These are phyloP conservation scores for Misgurnus mizolepis DNA, from an alignment of 2,113 vertebrate genomes.

Conservation along the genomic window DNA sequence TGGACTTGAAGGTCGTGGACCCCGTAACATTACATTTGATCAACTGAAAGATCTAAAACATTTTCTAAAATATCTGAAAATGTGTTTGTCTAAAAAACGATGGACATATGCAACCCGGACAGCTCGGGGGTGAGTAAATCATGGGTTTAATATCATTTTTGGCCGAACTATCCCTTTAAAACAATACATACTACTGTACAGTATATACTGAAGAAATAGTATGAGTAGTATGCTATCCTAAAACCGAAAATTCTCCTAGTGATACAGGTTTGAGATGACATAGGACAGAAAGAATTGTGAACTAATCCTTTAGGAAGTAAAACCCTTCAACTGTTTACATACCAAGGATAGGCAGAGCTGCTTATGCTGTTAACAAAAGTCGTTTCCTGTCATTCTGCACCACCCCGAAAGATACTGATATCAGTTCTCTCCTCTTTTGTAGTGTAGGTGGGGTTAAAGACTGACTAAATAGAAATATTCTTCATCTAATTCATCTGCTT, in stretches of 20 bases:
- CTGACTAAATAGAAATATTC: neutral
- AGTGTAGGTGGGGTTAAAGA: conserved; percentile 4
- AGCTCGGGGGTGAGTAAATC: too few relatives aligned
- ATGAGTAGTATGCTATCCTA: neutral
- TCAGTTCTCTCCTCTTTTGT: conserved; percentile 35
- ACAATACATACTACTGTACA: too few relatives aligned
- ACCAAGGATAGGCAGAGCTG: conserved; percentile 33
- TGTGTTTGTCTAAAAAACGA: too few relatives aligned
- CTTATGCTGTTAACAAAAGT: conserved; percentile 42
- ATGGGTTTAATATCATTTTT: too few relatives aligned
- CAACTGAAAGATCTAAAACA: too few relatives aligned
- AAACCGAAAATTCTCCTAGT: neutral
- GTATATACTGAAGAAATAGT: too few relatives aligned
- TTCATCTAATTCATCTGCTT: conserved; percentile 6
- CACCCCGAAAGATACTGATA: conserved; percentile 49
- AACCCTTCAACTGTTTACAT: conserved; percentile 16
- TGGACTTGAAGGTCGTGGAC: too few relatives aligned
- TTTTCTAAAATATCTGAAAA: too few relatives aligned
- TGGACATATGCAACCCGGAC: too few relatives aligned
- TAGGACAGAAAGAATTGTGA: neutral
- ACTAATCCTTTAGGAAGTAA: conserved; percentile 1
- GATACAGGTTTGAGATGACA: neutral
- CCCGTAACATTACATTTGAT: too few relatives aligned
- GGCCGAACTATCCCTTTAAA: too few relatives aligned
- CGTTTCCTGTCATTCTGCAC: conserved; percentile 37